phyloP scores from a whole-genome alignment of 1,140 invertebrate species.

The Phenacoccus solenopsis region DNA sequence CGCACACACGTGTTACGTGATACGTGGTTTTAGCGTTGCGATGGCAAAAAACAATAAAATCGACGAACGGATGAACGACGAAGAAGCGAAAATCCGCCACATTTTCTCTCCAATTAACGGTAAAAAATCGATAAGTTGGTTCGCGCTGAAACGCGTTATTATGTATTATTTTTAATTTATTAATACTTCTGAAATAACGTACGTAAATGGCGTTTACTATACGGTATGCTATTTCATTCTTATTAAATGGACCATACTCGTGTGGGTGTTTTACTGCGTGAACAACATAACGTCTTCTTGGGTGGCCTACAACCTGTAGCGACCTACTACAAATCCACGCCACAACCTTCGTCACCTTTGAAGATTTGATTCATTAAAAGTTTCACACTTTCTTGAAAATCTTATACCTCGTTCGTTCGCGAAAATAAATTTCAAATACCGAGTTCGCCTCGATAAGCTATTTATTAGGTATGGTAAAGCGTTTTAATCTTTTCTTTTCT shows the following conservation, averaged over 20 bases:
- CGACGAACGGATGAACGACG: too few species aligned
- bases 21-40: too few species aligned
- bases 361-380: neutral
- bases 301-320: neutral
- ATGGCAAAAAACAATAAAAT: neutral
- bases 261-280: constrained; percentile 1
- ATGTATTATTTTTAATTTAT: constrained; percentile 1
- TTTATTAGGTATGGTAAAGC: too few species aligned
- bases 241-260: constrained; percentile 1
- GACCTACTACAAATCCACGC: neutral
- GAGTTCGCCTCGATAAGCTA: too few species aligned
- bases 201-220: neutral
- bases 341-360: neutral
- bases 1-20: too few species aligned
- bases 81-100: neutral
- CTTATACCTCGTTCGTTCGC: too few species aligned
- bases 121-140: neutral
- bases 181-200: neutral
- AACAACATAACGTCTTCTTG: neutral
- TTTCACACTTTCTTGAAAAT: too few species aligned
- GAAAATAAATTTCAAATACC: too few species aligned
- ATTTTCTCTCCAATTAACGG: neutral
- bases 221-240: neutral
- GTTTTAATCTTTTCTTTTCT: too few species aligned
- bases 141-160: neutral